Evolutionary conservation across 2,797 vertebrate species (phyloP).

Genomic region (Cygnus olor): DNA sequence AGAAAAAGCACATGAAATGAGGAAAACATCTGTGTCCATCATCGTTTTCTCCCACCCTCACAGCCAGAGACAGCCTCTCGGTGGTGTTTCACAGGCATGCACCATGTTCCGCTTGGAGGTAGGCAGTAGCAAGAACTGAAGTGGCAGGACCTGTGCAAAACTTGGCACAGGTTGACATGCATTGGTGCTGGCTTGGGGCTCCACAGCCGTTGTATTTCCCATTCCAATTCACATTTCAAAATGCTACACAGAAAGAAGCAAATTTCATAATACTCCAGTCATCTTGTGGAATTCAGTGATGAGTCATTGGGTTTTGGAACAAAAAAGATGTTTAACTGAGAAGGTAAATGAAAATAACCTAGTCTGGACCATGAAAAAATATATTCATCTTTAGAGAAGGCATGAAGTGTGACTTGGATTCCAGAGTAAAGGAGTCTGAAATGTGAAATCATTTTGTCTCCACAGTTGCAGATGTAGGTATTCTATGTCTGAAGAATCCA

Average conservation of each 20-base stretch:
- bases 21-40: slow-evolving; percentile 10
- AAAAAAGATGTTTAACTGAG: neutral
- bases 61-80: neutral
- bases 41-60: neutral
- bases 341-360: neutral
- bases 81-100: neutral
- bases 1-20: neutral
- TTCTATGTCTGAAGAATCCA: neutral
- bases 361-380: neutral
- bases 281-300: neutral
- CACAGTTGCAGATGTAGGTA: neutral
- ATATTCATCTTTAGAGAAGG: neutral
- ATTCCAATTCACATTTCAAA: neutral
- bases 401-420: neutral
- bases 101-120: neutral
- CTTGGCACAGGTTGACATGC: rapidly evolving
- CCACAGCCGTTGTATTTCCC: neutral
- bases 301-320: neutral
- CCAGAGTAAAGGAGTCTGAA: neutral
- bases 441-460: neutral
- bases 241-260: neutral
- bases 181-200: neutral
- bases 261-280: neutral
- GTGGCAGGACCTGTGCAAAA: rapidly evolving
- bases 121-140: rapidly evolving